Evolutionary conservation across 2,888 invertebrate species (phyloP).

Genomic region (Mesorhabditis belari): DNA sequence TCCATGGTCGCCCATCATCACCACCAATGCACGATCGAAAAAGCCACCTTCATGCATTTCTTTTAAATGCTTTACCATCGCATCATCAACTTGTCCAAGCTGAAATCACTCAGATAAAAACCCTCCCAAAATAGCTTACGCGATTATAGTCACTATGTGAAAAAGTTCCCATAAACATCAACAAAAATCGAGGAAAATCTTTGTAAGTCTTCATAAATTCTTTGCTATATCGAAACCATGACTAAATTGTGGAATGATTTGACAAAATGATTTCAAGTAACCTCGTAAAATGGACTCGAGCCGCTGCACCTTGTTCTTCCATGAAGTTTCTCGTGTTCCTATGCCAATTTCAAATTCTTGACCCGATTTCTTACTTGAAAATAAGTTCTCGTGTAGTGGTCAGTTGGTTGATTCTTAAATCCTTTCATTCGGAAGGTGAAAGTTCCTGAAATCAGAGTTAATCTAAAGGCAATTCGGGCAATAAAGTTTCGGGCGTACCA

Average conservation of each 20-base stretch:
- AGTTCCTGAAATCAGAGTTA: conserved; percentile 61
- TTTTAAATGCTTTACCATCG: conserved; percentile 31
- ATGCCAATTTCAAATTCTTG: conserved; percentile 41
- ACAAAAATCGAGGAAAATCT: conserved; percentile 70
- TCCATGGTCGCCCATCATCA: conserved; percentile 89
- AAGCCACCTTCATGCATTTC: conserved; percentile 47
- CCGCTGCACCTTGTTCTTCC: conserved; percentile 67
- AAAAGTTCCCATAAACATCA: conserved; percentile 74
- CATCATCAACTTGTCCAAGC: conserved; percentile 60
- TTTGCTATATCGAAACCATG: conserved; percentile 57
- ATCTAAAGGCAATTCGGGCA: too few species aligned
- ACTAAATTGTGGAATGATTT: neutral
- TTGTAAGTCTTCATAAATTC: conserved; percentile 63
- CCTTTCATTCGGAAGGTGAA: conserved; percentile 84
- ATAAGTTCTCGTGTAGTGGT: conserved; percentile 80
- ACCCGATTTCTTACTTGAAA: conserved; percentile 64
- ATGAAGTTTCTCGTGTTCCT: too few species aligned
- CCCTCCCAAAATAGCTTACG: conserved; percentile 59
- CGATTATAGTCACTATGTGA: conserved; percentile 78
- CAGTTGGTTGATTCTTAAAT: conserved; percentile 74
- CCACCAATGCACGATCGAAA: conserved; percentile 69
- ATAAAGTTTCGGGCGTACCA: too few species aligned
- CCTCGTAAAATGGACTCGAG: conserved; percentile 66
- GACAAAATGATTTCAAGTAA: too few species aligned
- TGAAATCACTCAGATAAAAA: too few species aligned